Conservation (phyloP, 1,140 invertebrate species). For the Berghia stephanieae region DNA sequence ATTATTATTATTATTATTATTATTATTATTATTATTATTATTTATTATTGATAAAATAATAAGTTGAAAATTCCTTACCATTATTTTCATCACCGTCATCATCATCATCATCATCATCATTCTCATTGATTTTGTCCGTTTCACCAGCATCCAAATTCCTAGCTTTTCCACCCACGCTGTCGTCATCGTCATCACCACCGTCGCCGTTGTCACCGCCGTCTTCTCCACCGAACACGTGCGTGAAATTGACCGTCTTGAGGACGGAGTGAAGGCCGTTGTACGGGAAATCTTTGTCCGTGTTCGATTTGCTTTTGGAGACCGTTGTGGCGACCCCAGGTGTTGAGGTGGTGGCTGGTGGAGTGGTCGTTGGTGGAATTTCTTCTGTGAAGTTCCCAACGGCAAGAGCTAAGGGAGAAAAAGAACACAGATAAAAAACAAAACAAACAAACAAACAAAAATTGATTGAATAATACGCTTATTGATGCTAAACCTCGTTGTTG, state of each 20-base stretch:
- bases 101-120: too few species aligned
- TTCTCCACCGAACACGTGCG: not conserved
- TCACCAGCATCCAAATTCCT: constrained; percentile 15
- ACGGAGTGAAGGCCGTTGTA: constrained; percentile 24
- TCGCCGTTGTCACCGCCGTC: not conserved
- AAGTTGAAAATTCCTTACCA: too few species aligned
- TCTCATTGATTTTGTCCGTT: too few species aligned
- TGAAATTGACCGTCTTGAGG: constrained; percentile 12
- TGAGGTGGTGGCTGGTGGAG: constrained; percentile 38
- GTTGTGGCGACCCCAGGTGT: too few species aligned
- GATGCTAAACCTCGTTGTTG: too few species aligned
- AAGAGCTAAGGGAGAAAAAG: constrained; percentile 68
- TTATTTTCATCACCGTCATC: too few species aligned
- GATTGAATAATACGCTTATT: too few species aligned
- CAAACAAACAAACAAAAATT: not conserved
- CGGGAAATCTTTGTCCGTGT: constrained; percentile 18
- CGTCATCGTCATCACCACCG: not conserved
- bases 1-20: too few species aligned
- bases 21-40: too few species aligned
- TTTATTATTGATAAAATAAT: too few species aligned
- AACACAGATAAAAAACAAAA: not conserved
- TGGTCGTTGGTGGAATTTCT: constrained; percentile 69
- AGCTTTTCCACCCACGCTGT: not conserved
- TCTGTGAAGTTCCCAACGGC: constrained; percentile 74
- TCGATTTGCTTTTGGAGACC: too few species aligned